phyloP scores from a whole-genome alignment of 1,140 invertebrate genomes.

The Drosophila ficusphila region DNA sequence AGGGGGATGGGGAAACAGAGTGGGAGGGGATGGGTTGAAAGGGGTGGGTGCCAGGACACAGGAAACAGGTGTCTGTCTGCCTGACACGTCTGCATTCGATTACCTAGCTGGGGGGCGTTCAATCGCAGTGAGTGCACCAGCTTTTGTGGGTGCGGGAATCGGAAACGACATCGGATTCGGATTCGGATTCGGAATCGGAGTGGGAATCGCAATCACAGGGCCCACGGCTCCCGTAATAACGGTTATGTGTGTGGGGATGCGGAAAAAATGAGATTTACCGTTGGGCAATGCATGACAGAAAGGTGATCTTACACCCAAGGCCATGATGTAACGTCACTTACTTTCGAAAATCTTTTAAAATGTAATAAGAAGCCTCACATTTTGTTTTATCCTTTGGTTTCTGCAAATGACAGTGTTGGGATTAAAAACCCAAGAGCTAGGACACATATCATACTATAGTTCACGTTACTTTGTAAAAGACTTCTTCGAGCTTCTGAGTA shows the following conservation, averaged over 20 bases:
- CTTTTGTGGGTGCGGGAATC: neutral
- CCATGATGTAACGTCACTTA: too few relatives aligned
- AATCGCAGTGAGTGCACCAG: conserved; percentile 4
- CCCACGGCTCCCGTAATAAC: neutral
- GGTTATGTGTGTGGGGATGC: neutral
- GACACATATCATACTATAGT: too few relatives aligned
- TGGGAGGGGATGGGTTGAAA: too few relatives aligned
- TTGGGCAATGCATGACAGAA: too few relatives aligned
- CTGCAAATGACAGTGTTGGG: too few relatives aligned
- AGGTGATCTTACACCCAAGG: too few relatives aligned
- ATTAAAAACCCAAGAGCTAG: too few relatives aligned
- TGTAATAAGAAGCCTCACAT: too few relatives aligned
- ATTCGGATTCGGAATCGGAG: neutral
- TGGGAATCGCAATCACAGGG: neutral
- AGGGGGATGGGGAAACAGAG: neutral
- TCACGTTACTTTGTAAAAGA: too few relatives aligned
- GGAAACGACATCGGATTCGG: neutral
- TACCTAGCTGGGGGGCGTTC: conserved; percentile 10
- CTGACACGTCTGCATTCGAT: conserved; percentile 41
- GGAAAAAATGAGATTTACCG: neutral
- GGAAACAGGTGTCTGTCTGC: conserved; percentile 44
- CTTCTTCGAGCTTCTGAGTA: too few relatives aligned
- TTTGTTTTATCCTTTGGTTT: too few relatives aligned
- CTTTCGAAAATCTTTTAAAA: too few relatives aligned
- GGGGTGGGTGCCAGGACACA: neutral